Conservation (phyloP, 2,113 vertebrate genomes). For the Phasianus colchicus region DNA sequence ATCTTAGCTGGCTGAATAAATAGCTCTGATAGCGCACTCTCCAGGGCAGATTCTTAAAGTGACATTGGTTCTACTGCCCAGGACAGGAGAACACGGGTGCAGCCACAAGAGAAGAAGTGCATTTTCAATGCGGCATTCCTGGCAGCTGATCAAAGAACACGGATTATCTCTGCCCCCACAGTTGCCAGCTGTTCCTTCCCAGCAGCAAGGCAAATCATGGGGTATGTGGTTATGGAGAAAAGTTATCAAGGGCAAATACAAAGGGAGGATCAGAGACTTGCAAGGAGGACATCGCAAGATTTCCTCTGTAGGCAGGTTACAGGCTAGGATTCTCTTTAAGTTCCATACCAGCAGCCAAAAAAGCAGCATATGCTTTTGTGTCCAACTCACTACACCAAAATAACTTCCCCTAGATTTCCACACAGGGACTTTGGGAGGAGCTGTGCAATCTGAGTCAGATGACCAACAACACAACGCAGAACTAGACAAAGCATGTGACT, state of each 20-base stretch:
- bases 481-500: not conserved
- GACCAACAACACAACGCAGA: not conserved
- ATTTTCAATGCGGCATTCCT: constrained; percentile 38
- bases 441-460: not conserved
- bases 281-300: not conserved
- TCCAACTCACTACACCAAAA: not conserved
- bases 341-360: not conserved
- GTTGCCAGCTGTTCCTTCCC: not conserved
- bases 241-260: not conserved
- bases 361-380: not conserved
- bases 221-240: not conserved
- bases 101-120: not conserved
- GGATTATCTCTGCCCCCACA: constrained; percentile 40
- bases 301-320: not conserved
- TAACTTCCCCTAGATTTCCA: not conserved
- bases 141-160: constrained; percentile 53
- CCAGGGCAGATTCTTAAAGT: constrained; percentile 58
- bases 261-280: not conserved
- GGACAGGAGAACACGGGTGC: not conserved
- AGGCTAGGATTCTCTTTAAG: not conserved
- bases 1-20: constrained; percentile 66
- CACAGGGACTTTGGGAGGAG: not conserved
- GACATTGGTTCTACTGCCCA: constrained; percentile 53
- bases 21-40: constrained; percentile 48
- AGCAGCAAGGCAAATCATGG: constrained; percentile 12